These are phyloP conservation scores for Ennomos fuscantarius DNA, from an alignment of 2,888 invertebrate species.

Conservation along the genomic window DNA sequence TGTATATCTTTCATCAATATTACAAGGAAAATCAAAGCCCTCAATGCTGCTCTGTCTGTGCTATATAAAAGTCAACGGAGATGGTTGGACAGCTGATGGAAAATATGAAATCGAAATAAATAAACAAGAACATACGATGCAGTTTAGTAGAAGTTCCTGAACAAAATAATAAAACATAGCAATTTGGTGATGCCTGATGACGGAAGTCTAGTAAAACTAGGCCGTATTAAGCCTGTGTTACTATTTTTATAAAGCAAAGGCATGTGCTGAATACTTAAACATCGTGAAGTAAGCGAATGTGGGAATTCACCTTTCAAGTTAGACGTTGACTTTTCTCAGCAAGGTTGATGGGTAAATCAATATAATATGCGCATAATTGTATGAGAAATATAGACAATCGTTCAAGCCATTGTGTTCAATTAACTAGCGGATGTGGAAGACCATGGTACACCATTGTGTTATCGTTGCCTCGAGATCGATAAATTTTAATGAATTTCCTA, in stretches of 20 bases:
- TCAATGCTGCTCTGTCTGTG: no score
- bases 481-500: slow-evolving; percentile 52
- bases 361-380: slow-evolving; percentile 26
- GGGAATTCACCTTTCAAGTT: slow-evolving; percentile 18
- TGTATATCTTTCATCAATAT: no score
- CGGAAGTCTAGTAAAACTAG: slow-evolving; percentile 2
- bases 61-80: no score
- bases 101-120: no score
- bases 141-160: no score
- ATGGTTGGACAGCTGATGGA: no score
- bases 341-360: slow-evolving; percentile 29
- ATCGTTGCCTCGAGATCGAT: slow-evolving; percentile 26
- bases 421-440: slow-evolving; percentile 53
- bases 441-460: slow-evolving; percentile 38
- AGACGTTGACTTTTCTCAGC: slow-evolving; percentile 17
- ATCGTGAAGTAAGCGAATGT: slow-evolving; percentile 20
- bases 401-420: slow-evolving; percentile 57
- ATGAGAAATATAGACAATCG: slow-evolving; percentile 29
- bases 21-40: no score
- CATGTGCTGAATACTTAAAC: slow-evolving; percentile 31
- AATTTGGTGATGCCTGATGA: neutral
- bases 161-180: no score
- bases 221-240: neutral
- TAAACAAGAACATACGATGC: no score
- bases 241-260: slow-evolving; percentile 25